Evolutionary conservation across 1,140 invertebrate species (phyloP), one percentile per base, ranked within the genome.

Genomic region (Drosophila tani): DNA sequence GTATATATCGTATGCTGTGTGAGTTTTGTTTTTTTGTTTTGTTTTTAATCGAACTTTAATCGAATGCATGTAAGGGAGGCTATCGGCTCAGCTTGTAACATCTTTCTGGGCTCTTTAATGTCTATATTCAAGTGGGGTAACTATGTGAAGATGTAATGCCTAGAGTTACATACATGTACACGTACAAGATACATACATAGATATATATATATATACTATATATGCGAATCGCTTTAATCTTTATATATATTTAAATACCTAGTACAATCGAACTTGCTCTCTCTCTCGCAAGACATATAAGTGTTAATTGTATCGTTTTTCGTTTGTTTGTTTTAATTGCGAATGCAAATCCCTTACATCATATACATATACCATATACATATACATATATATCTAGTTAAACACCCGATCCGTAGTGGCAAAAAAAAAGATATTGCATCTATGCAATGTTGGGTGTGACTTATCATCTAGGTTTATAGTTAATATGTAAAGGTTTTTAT

Each of bases 311-410:
- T 41, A 81, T 77, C 63, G 45, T 73, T 71, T 55, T 38, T 21
- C 21, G 50, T 53, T 55, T 53, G 51, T 64, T 68, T 68, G 59
- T 82, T 86, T 86, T 87, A 79, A 76, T 86, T 86, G 83, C 82
- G 75, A 87, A 56, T 87, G 83, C 82, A 87, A 84, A 85, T 56
- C 35, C 41, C 58, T 74, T 75, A 75, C 17, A 9, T 35, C 40
- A 55, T 38, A 77, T 51, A 68, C 41, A 41, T 68, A 50, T 73
- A 79, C 68, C 43, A 74, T 73, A 59, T 29, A 29, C 51, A 63
- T 69, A 53, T 35, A 64, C 64, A 47, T 46, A 17, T 15, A 43
- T 27, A 58, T 64, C 45, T 65, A 50, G 45, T 56, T 41, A n/a
- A 55, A 43, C 51, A 46, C 27, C 58, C 50, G n/a, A 41, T 47